Evolutionary conservation across 2,113 vertebrate genomes (phyloP).

Genomic region (Origma solitaria): DNA sequence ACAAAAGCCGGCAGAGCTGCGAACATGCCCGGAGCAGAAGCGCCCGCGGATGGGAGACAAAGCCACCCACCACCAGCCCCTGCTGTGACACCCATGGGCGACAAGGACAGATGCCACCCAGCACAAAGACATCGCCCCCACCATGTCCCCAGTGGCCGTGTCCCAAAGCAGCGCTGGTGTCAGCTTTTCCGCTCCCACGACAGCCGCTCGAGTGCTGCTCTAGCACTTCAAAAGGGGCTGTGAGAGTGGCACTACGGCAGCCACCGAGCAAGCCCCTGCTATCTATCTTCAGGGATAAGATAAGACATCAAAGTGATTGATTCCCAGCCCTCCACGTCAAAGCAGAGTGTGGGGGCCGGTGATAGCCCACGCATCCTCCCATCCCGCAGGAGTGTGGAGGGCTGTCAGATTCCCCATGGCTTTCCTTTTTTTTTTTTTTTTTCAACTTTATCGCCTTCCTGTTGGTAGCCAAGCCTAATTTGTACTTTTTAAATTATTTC

Average conservation of each 20-base stretch:
- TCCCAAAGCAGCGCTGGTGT: background rate
- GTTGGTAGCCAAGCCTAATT: background rate
- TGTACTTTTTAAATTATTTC: slow-evolving; percentile 3
- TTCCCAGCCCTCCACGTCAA: slow-evolving; percentile 20
- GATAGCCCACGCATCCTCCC: background rate
- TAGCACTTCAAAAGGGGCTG: slow-evolving; percentile 53
- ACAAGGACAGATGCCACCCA: background rate
- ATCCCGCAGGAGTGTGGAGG: background rate
- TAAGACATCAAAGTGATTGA: slow-evolving; percentile 70
- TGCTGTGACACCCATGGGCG: background rate
- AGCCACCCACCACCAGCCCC: background rate
- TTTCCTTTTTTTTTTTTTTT: background rate
- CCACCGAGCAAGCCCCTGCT: slow-evolving; percentile 19
- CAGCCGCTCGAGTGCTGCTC: slow-evolving; percentile 21
- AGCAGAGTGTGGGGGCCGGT: background rate
- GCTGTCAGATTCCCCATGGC: slow-evolving; percentile 8
- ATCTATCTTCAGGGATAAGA: slow-evolving; percentile 57
- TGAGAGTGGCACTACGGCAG: background rate
- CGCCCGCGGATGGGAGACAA: rapidly evolving
- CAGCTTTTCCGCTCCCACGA: slow-evolving; percentile 35
- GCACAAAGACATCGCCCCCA: background rate
- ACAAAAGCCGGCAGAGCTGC: background rate
- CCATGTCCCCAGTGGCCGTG: background rate
- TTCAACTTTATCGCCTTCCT: slow-evolving; percentile 5
- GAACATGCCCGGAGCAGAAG: rapidly evolving